Conservation (phyloP, 2,113 vertebrate genomes). For the Ceyx cyanopectus region DNA sequence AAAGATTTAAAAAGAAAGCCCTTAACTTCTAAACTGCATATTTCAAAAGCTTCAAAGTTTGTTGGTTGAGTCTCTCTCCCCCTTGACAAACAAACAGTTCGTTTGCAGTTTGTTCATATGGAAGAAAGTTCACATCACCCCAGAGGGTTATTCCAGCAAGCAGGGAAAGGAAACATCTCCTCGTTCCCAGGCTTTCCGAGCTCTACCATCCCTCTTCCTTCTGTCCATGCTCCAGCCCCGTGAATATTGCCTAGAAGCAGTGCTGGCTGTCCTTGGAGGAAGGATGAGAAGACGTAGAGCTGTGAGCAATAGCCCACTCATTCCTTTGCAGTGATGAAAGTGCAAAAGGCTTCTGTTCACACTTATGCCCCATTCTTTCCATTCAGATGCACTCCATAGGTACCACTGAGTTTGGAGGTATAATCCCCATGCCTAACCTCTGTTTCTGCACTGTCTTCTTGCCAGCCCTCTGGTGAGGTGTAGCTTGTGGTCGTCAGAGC, state of each 20-base stretch:
- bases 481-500: rapidly evolving
- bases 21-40: neutral
- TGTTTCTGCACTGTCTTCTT: neutral
- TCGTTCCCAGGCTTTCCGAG: neutral
- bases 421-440: neutral
- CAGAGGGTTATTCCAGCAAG: neutral
- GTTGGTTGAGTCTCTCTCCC: neutral
- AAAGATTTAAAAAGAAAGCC: neutral
- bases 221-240: neutral
- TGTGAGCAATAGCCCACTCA: neutral
- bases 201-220: neutral
- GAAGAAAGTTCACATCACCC: neutral
- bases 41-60: neutral
- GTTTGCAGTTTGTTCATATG: neutral
- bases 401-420: rapidly evolving
- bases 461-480: neutral
- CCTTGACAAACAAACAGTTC: neutral
- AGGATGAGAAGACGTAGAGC: neutral
- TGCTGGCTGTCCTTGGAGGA: neutral
- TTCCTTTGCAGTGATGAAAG: neutral
- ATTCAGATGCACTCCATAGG: neutral
- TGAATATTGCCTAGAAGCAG: rapidly evolving
- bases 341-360: neutral
- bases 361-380: rapidly evolving
- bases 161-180: neutral